phyloP scores from a whole-genome alignment of 2,888 invertebrate genomes.

The Nomada flava region DNA sequence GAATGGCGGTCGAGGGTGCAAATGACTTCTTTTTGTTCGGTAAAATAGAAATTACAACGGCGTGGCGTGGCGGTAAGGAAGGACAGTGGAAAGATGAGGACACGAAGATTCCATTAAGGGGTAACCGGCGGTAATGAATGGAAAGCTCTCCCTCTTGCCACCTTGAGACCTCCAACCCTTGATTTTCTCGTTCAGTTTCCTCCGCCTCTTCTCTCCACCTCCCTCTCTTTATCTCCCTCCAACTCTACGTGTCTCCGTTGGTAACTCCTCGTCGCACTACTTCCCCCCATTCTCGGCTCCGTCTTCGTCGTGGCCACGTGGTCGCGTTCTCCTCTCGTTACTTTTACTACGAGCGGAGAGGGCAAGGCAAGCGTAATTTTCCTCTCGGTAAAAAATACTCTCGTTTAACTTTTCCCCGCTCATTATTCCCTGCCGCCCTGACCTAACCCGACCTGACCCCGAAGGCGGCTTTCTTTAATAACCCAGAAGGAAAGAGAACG shows the following conservation, averaged over 20 bases:
- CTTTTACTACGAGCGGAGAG: conserved; percentile 67
- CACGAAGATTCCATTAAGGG: conserved; percentile 83
- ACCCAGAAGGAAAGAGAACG: conserved; percentile 76
- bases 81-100: conserved; percentile 80
- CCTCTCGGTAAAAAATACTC: conserved; percentile 81
- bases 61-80: conserved; percentile 69
- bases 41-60: conserved; percentile 78
- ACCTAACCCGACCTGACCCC: conserved; percentile 82
- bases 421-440: conserved; percentile 82
- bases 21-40: conserved; percentile 78
- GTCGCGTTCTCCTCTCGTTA: conserved; percentile 65
- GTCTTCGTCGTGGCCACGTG: conserved; percentile 53
- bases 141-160: conserved; percentile 75
- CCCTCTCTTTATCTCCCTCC: conserved; percentile 45
- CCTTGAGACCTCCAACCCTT: conserved; percentile 67
- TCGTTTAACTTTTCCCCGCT: conserved; percentile 82
- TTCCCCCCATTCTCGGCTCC: conserved; percentile 33
- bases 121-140: conserved; percentile 83
- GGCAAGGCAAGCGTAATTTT: conserved; percentile 77
- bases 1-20: conserved; percentile 70
- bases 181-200: conserved; percentile 69
- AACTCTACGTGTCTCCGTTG: conserved; percentile 31
- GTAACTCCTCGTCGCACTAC: conserved; percentile 26
- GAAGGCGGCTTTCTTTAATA: conserved; percentile 82
- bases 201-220: conserved; percentile 37